Conservation (phyloP, 2,888 invertebrate species). For the Dimorphilus gyrociliatus region DNA sequence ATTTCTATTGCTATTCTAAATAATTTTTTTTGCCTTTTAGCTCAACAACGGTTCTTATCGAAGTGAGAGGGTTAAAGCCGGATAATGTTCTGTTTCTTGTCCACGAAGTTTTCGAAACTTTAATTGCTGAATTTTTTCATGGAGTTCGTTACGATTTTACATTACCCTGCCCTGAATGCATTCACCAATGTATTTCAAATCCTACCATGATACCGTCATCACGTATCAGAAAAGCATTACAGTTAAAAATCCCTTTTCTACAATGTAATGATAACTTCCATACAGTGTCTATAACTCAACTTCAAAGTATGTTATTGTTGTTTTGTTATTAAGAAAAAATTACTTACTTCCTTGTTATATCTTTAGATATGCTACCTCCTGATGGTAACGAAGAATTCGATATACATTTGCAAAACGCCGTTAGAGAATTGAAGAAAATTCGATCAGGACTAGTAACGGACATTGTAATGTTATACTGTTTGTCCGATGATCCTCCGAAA, state of each 20-base stretch:
- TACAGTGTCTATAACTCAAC: constrained; percentile 26
- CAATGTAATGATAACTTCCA: constrained; percentile 35
- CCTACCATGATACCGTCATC: constrained; percentile 29
- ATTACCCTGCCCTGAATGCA: constrained; percentile 32
- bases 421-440: constrained; percentile 20
- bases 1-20: background rate
- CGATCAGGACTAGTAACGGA: constrained; percentile 15
- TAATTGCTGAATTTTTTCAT: constrained; percentile 29
- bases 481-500: constrained; percentile 16
- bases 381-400: constrained; percentile 27
- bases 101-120: constrained; percentile 33
- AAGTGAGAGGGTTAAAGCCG: constrained; percentile 28
- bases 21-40: background rate
- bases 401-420: constrained; percentile 23
- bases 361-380: constrained; percentile 28
- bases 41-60: constrained; percentile 23
- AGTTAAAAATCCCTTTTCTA: constrained; percentile 31
- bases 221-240: constrained; percentile 24
- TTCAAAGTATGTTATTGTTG: constrained; percentile 20
- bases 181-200: constrained; percentile 20
- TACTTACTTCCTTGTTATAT: background rate
- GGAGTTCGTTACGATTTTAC: constrained; percentile 31
- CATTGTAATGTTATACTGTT: constrained; percentile 20
- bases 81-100: constrained; percentile 34
- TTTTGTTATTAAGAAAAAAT: background rate